Percentiles rank a stretch among this genome's conserved stretches.
These are phyloP conservation scores for Sebastes steindachneri DNA, from an alignment of 2,797 vertebrate genomes.

Conservation along the genomic window DNA sequence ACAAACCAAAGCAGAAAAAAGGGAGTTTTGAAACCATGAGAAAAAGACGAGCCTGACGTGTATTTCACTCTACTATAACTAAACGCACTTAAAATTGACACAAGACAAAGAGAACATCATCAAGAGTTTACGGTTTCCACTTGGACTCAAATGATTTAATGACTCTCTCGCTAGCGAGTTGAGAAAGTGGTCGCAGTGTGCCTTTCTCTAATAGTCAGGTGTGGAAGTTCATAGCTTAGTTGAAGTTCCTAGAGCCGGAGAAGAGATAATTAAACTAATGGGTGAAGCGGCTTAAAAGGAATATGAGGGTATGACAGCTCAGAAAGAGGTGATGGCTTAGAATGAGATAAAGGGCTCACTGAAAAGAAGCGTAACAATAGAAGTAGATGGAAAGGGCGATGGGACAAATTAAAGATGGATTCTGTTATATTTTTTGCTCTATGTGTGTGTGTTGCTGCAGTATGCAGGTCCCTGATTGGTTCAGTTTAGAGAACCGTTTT, in stretches of 20 bases:
- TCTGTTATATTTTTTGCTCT: conserved; percentile 8
- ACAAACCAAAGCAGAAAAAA: neutral
- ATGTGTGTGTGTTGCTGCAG: neutral
- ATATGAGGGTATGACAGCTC: conserved; percentile 38
- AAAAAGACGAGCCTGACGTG: neutral
- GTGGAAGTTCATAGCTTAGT: conserved; percentile 40
- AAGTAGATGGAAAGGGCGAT: conserved; percentile 45
- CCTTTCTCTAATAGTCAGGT: conserved; percentile 48
- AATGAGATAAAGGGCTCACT: conserved; percentile 43
- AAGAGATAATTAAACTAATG: conserved; percentile 71
- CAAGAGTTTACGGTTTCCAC: neutral
- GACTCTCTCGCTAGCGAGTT: conserved; percentile 17
- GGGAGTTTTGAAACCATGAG: neutral
- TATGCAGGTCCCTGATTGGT: neutral
- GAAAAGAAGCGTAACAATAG: conserved; percentile 48
- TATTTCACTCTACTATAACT: neutral
- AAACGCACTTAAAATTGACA: conserved; percentile 20
- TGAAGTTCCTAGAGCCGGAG: conserved; percentile 50
- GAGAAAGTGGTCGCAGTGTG: conserved; percentile 32
- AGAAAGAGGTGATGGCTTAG: conserved; percentile 50
- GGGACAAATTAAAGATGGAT: conserved; percentile 43
- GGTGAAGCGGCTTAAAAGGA: conserved; percentile 52
- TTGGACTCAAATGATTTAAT: conserved; percentile 30
- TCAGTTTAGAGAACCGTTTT: conserved; percentile 6
- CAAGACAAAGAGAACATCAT: conserved; percentile 18